phyloP scores from a whole-genome alignment of 2,888 invertebrate genomes.

The Pimpla rufipes region DNA sequence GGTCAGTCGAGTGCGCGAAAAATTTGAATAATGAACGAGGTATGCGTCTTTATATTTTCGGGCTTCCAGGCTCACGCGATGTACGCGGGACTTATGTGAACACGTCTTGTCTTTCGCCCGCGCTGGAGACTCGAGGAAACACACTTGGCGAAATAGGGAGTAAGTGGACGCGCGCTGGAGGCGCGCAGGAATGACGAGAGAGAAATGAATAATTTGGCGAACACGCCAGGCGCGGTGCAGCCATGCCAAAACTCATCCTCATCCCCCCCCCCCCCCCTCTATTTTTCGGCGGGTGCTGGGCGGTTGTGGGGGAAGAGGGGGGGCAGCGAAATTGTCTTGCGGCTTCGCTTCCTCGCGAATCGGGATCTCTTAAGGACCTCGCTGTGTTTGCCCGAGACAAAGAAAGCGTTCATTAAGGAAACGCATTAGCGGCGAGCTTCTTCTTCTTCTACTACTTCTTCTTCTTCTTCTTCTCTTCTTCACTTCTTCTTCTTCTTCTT shows the following conservation, averaged over 20 bases:
- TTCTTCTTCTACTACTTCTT: slow-evolving; percentile 71
- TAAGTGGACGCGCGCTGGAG: slow-evolving; percentile 41
- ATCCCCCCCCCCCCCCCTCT: slow-evolving; percentile 42
- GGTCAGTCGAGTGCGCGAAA: slow-evolving; percentile 7
- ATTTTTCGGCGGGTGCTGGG: slow-evolving; percentile 56
- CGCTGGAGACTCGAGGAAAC: slow-evolving; percentile 45
- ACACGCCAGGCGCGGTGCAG: slow-evolving; percentile 35
- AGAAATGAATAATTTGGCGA: slow-evolving; percentile 68
- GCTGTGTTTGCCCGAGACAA: slow-evolving; percentile 82
- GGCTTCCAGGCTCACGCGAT: neutral
- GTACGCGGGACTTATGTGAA: slow-evolving; percentile 17
- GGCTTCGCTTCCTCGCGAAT: slow-evolving; percentile 71
- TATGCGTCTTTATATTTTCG: neutral
- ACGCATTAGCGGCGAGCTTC: slow-evolving; percentile 81
- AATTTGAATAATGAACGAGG: slow-evolving; percentile 24
- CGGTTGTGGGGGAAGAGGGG: too few species aligned
- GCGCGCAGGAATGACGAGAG: slow-evolving; percentile 36
- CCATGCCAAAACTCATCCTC: neutral
- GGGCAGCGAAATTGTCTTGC: slow-evolving; percentile 70
- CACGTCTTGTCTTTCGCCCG: slow-evolving; percentile 31
- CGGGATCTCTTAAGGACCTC: slow-evolving; percentile 73
- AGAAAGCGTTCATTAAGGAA: slow-evolving; percentile 83
- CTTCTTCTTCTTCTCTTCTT: slow-evolving; percentile 68
- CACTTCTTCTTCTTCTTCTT: slow-evolving; percentile 72
- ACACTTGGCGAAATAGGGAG: slow-evolving; percentile 45